Conservation (phyloP, 2,797 vertebrate genomes). For the Neoniphon sammara region DNA sequence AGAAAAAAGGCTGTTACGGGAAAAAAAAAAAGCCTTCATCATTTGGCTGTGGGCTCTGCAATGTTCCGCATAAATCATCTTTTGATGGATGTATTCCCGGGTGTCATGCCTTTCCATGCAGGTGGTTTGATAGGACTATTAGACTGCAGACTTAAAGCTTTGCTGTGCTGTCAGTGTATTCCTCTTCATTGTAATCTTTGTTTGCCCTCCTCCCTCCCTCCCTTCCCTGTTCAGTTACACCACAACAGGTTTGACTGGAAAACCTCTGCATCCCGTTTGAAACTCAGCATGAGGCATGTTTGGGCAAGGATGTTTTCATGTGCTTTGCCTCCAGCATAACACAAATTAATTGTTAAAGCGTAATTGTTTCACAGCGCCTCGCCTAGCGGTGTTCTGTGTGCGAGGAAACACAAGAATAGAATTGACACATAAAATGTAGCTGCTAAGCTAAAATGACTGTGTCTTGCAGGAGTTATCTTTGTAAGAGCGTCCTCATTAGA, state of each 20-base stretch:
- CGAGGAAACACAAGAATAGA: slow-evolving; percentile 13
- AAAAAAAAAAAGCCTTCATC: slow-evolving; percentile 2
- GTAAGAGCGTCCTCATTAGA: slow-evolving; percentile 10
- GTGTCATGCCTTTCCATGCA: slow-evolving; percentile 21
- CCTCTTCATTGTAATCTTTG: not conserved
- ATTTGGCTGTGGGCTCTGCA: slow-evolving; percentile 10
- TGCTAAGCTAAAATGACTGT: slow-evolving; percentile 41
- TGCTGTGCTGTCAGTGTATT: slow-evolving; percentile 14
- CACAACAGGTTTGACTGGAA: slow-evolving; percentile 77
- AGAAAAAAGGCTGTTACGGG: not conserved
- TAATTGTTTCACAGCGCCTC: slow-evolving; percentile 50
- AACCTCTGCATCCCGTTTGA: slow-evolving; percentile 44
- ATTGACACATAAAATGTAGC: not conserved
- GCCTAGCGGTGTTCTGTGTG: slow-evolving; percentile 25
- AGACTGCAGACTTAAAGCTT: not conserved
- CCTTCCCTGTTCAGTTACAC: slow-evolving; percentile 32
- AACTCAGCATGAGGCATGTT: slow-evolving; percentile 60
- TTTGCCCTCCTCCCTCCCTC: slow-evolving; percentile 11
- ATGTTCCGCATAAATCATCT: slow-evolving; percentile 10
- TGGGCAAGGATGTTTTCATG: slow-evolving; percentile 60
- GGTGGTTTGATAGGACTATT: slow-evolving; percentile 29
- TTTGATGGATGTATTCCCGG: slow-evolving; percentile 26
- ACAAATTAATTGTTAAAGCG: slow-evolving; percentile 66
- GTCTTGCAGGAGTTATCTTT: slow-evolving; percentile 8
- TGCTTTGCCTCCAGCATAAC: slow-evolving; percentile 40